phyloP scores from a whole-genome alignment of 2,113 vertebrate species.

The Prunella himalayana region DNA sequence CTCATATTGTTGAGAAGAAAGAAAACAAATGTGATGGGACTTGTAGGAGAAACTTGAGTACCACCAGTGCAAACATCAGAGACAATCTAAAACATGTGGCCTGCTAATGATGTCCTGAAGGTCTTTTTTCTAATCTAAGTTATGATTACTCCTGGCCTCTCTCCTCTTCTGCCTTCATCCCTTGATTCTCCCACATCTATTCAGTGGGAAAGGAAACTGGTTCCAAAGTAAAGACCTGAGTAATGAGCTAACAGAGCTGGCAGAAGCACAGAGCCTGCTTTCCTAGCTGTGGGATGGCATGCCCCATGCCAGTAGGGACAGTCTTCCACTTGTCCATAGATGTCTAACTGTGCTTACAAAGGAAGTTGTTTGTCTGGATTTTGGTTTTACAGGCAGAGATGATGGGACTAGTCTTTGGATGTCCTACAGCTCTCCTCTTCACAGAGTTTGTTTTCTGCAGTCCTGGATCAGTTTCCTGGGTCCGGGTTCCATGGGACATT shows the following conservation, averaged over 20 bases:
- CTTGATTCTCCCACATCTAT: background rate
- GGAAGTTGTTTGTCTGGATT: background rate
- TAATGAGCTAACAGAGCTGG: background rate
- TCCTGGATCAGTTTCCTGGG: background rate
- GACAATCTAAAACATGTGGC: background rate
- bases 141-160: background rate
- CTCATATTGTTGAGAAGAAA: background rate
- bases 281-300: background rate
- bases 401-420: background rate
- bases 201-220: background rate
- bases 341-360: background rate
- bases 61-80: background rate
- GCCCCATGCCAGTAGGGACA: background rate
- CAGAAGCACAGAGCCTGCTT: background rate
- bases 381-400: background rate
- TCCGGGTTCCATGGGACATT: background rate
- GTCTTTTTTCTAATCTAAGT: background rate
- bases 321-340: background rate
- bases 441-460: background rate
- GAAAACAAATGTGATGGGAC: background rate
- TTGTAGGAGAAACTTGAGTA: background rate
- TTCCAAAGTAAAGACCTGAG: background rate
- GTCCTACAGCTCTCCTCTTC: background rate
- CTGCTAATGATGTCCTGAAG: background rate
- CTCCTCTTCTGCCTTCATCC: background rate